These are phyloP conservation scores for Cardiocondyla obscurior DNA, from an alignment of 1,140 invertebrate species.

Conservation along the genomic window DNA sequence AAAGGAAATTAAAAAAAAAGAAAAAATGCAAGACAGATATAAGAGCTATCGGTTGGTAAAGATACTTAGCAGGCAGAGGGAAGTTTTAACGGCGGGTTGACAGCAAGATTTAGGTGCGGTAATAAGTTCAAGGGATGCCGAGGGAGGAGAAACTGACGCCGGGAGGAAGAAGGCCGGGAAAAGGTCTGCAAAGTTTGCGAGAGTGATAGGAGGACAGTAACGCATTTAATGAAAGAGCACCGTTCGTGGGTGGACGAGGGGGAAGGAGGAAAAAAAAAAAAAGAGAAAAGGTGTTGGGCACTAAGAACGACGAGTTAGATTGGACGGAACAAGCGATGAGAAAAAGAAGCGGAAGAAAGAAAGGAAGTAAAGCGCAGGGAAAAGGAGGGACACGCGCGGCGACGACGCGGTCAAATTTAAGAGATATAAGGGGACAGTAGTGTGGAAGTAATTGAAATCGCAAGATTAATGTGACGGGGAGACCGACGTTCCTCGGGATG, in stretches of 20 bases:
- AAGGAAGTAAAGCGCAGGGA: background rate
- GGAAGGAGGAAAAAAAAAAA: background rate
- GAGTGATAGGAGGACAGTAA: constrained; percentile 55
- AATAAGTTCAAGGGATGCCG: constrained; percentile 45
- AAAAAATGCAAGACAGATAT: background rate
- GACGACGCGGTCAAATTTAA: constrained; percentile 36
- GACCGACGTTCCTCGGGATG: constrained; percentile 23
- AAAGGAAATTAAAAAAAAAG: too few relatives aligned
- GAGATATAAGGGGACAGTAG: constrained; percentile 17
- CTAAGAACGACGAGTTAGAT: constrained; percentile 48
- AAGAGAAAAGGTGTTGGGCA: constrained; percentile 27
- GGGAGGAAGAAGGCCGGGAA: background rate
- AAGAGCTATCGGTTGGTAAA: constrained; percentile 33
- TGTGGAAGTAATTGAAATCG: constrained; percentile 38
- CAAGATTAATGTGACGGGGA: constrained; percentile 38
- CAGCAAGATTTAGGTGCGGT: constrained; percentile 52
- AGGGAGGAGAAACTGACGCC: constrained; percentile 22
- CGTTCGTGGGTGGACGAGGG: constrained; percentile 9
- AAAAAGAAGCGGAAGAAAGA: background rate
- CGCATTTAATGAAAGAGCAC: constrained; percentile 56
- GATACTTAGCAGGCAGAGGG: constrained; percentile 40
- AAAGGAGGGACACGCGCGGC: background rate
- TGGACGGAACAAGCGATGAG: constrained; percentile 32
- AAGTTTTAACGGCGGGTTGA: constrained; percentile 37
- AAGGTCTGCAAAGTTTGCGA: constrained; percentile 40